Evolutionary conservation across 2,888 invertebrate genomes (phyloP).

Genomic region (Caenorhabditis macrosperma): DNA sequence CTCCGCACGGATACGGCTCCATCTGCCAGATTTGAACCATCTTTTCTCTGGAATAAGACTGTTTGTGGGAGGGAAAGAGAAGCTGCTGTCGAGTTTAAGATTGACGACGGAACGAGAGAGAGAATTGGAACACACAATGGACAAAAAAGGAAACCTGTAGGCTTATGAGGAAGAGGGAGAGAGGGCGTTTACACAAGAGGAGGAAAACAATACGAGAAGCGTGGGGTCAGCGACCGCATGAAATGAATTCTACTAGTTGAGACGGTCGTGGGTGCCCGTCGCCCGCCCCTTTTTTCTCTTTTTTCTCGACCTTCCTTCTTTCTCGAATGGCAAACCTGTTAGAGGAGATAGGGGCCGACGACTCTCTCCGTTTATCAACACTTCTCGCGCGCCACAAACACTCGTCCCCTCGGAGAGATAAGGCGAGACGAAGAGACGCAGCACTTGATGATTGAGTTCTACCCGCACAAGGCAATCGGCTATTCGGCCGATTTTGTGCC

Average conservation of each 20-base stretch:
- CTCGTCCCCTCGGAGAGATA: conserved; percentile 7
- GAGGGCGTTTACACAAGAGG: conserved; percentile 16
- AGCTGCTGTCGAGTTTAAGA: too few relatives aligned
- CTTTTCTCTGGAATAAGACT: conserved; percentile 19
- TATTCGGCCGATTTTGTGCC: conserved; percentile 28
- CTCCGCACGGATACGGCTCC: conserved; percentile 85
- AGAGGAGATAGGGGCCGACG: background rate
- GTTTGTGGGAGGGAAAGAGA: too few relatives aligned
- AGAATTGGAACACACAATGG: conserved; percentile 1
- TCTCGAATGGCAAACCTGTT: conserved; percentile 37
- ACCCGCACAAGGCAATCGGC: conserved; percentile 1
- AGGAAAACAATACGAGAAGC: background rate
- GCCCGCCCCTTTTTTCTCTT: conserved; percentile 4
- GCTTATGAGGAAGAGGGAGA: conserved; percentile 22
- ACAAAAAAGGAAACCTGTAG: conserved; percentile 8
- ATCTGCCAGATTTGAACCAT: conserved; percentile 95
- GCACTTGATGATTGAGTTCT: conserved; percentile 51
- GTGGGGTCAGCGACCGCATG: conserved; percentile 1
- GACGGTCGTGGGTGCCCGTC: background rate
- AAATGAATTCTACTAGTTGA: conserved; percentile 14
- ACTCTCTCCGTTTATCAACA: conserved; percentile 44
- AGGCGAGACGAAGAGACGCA: background rate
- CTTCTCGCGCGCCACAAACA: conserved; percentile 31
- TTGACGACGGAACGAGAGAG: background rate
- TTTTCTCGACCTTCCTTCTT: conserved; percentile 13